These are phyloP conservation scores for Anthophora plumipes DNA, from an alignment of 2,888 invertebrate genomes.

Conservation along the genomic window DNA sequence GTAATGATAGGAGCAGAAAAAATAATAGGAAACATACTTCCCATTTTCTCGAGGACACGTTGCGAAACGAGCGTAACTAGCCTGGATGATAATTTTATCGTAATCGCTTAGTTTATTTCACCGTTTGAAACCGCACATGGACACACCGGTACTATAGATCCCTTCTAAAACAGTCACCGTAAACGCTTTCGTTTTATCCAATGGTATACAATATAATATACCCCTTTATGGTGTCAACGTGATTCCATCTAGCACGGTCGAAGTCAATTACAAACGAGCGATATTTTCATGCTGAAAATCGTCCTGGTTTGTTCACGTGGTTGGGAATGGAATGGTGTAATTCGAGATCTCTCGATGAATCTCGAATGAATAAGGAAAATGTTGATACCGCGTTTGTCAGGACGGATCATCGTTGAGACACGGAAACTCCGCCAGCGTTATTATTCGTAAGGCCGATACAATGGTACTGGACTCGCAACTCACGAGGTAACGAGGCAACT, in stretches of 20 bases:
- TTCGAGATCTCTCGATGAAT: background rate
- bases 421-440: conserved; percentile 7
- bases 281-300: conserved; percentile 9
- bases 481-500: conserved; percentile 49
- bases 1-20: background rate
- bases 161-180: conserved; percentile 4
- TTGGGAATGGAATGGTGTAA: background rate
- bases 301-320: background rate
- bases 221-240: conserved; percentile 13
- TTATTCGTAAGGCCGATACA: conserved; percentile 21
- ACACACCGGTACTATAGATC: background rate
- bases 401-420: conserved; percentile 2
- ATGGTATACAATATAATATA: conserved; percentile 8
- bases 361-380: background rate
- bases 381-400: background rate
- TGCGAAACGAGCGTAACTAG: conserved; percentile 5
- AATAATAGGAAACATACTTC: background rate
- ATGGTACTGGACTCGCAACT: conserved; percentile 38
- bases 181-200: conserved; percentile 6
- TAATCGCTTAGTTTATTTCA: conserved; percentile 12
- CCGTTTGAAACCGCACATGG: background rate
- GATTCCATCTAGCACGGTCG: conserved; percentile 26
- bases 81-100: conserved; percentile 18
- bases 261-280: conserved; percentile 9
- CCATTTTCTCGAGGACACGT: background rate